Conservation (phyloP, 2,797 vertebrate genomes). For the Etheostoma nigrum region DNA sequence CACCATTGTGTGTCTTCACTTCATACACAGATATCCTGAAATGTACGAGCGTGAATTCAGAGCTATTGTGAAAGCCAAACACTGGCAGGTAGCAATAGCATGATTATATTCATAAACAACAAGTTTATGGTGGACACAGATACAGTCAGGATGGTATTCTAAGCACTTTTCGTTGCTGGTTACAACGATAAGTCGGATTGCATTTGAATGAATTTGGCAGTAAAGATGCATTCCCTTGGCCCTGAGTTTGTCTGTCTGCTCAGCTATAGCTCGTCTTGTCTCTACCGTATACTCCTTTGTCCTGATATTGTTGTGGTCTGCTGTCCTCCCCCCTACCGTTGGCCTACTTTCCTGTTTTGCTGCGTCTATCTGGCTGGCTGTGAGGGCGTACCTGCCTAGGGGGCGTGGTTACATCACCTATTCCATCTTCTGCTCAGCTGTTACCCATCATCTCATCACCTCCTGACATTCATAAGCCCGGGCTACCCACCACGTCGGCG, state of each 20-base stretch:
- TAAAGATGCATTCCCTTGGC: conserved; percentile 37
- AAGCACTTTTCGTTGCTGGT: conserved; percentile 53
- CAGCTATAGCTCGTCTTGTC: not conserved
- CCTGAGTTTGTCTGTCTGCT: conserved; percentile 15
- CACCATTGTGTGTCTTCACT: conserved; percentile 75
- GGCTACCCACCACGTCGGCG: no score
- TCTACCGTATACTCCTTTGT: conserved; percentile 61
- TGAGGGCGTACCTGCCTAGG: no score
- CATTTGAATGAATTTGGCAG: conserved; percentile 58
- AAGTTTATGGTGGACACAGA: conserved; percentile 58
- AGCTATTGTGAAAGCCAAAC: conserved; percentile 62
- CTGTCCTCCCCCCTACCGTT: no score
- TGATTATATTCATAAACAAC: conserved; percentile 72
- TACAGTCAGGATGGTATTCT: conserved; percentile 30
- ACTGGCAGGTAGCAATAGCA: conserved; percentile 59
- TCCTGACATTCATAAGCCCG: no score
- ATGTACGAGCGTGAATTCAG: conserved; percentile 61
- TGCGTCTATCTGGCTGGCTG: no score
- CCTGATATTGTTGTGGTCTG: no score
- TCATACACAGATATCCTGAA: conserved; percentile 69
- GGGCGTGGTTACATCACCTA: no score
- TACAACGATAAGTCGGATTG: conserved; percentile 51
- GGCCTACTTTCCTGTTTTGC: no score
- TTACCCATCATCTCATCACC: no score
- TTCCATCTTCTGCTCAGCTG: no score